These are phyloP conservation scores for Agonopterix subpropinquella DNA, from an alignment of 2,888 invertebrate genomes.

Conservation along the genomic window DNA sequence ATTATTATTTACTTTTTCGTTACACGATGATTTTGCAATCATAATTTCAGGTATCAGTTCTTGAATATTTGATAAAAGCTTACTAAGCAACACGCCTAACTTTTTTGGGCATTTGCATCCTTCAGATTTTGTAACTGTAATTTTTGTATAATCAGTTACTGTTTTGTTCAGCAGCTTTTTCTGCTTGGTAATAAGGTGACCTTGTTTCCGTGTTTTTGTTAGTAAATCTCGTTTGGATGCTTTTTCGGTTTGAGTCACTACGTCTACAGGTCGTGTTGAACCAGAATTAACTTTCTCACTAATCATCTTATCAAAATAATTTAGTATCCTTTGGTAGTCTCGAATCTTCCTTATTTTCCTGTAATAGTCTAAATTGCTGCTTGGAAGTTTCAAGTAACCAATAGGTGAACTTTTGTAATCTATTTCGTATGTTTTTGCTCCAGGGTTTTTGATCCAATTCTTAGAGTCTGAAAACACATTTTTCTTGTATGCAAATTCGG, in stretches of 20 bases:
- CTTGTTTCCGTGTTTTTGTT: too few species aligned
- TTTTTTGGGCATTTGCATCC: slow-evolving; percentile 39
- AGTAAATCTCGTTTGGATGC: background rate
- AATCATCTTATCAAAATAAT: slow-evolving; percentile 49
- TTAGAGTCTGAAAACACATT: slow-evolving; percentile 33
- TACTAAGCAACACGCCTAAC: slow-evolving; percentile 25
- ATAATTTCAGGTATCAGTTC: slow-evolving; percentile 24
- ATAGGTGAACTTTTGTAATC: slow-evolving; percentile 48
- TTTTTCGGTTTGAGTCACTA: background rate
- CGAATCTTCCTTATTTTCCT: slow-evolving; percentile 49
- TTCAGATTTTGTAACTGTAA: background rate
- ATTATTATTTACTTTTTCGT: background rate
- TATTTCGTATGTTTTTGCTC: slow-evolving; percentile 30
- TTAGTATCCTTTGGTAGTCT: slow-evolving; percentile 49
- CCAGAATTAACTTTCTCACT: background rate
- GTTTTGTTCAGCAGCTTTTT: too few species aligned
- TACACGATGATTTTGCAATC: slow-evolving; percentile 2
- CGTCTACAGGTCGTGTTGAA: background rate
- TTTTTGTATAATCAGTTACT: too few species aligned
- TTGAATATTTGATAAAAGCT: slow-evolving; percentile 31
- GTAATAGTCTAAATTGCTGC: slow-evolving; percentile 50
- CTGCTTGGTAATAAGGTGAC: too few species aligned
- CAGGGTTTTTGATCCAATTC: slow-evolving; percentile 36
- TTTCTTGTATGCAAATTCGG: slow-evolving; percentile 31
- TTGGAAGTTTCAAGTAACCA: slow-evolving; percentile 34